Percentiles rank a stretch among this genome's conserved stretches.
Conservation (phyloP, 2,888 invertebrate species). For the Ophion obscuratus region DNA sequence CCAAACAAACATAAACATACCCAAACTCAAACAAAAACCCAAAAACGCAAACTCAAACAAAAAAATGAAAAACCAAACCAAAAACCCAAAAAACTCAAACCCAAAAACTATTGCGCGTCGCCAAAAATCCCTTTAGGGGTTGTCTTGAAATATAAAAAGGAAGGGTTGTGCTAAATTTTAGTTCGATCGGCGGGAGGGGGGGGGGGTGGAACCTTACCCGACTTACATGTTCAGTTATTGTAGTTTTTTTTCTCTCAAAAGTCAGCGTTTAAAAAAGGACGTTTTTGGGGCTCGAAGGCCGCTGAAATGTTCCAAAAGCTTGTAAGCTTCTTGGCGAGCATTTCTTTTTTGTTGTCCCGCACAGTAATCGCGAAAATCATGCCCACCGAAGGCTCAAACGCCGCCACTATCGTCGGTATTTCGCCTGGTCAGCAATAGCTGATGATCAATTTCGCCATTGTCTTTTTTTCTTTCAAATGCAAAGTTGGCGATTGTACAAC, state of each 20-base stretch:
- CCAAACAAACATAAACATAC: too few relatives aligned
- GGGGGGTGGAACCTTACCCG: too few relatives aligned
- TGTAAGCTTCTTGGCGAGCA: neutral
- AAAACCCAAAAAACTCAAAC: too few relatives aligned
- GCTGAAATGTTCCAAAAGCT: constrained; percentile 17
- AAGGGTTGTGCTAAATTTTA: too few relatives aligned
- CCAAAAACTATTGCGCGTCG: too few relatives aligned
- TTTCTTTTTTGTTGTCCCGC: constrained; percentile 6
- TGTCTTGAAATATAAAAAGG: too few relatives aligned
- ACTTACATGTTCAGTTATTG: too few relatives aligned
- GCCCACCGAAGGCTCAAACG: neutral
- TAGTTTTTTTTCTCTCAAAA: neutral
- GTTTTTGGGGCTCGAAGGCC: neutral
- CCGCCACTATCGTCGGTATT: neutral
- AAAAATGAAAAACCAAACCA: too few relatives aligned
- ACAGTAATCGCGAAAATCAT: constrained; percentile 2
- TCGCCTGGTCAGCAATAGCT: constrained; percentile 23
- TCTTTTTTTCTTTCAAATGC: constrained; percentile 5
- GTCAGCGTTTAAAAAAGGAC: neutral
- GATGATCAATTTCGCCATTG: constrained; percentile 25
- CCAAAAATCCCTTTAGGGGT: too few relatives aligned
- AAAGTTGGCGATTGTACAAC: constrained; percentile 25
- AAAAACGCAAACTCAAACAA: too few relatives aligned
- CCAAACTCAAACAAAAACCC: too few relatives aligned
- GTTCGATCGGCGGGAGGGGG: too few relatives aligned